A percentile compares a stretch with the other conserved stretches of the same genome.
Conservation (phyloP, 1,140 invertebrate genomes). For the Rhopalosiphum maidis region DNA sequence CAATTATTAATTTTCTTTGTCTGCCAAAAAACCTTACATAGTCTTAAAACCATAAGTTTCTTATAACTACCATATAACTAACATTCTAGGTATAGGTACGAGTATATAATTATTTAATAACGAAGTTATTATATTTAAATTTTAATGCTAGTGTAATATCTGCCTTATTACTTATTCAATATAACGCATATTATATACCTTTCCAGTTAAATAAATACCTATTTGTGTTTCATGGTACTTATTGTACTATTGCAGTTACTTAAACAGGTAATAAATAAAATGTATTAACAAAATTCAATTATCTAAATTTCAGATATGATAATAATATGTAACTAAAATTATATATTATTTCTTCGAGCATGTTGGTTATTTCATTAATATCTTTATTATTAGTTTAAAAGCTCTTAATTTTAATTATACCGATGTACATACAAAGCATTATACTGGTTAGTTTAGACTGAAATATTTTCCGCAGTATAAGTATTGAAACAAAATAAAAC, state of each 20-base stretch:
- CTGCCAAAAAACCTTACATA: not conserved
- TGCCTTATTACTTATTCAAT: not conserved
- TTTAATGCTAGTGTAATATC: not conserved
- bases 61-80: not conserved
- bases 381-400: conserved; percentile 27
- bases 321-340: not conserved
- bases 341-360: not conserved
- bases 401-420: conserved; percentile 32
- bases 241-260: not conserved
- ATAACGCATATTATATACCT: not conserved
- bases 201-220: not conserved
- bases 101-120: too few relatives aligned
- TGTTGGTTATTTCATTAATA: conserved; percentile 1
- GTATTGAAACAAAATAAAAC: conserved; percentile 13
- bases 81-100: too few relatives aligned
- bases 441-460: not conserved
- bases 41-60: not conserved
- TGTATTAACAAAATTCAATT: not conserved
- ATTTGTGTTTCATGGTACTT: not conserved
- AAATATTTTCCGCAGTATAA: not conserved
- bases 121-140: not conserved
- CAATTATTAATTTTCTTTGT: not conserved
- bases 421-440: not conserved
- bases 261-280: not conserved
- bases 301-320: not conserved